Percentiles rank a stretch among this genome's conserved stretches.
Evolutionary conservation across 92 coral and sea anemone genomes (phyloP).

Genomic region (Actinernus sp.): DNA sequence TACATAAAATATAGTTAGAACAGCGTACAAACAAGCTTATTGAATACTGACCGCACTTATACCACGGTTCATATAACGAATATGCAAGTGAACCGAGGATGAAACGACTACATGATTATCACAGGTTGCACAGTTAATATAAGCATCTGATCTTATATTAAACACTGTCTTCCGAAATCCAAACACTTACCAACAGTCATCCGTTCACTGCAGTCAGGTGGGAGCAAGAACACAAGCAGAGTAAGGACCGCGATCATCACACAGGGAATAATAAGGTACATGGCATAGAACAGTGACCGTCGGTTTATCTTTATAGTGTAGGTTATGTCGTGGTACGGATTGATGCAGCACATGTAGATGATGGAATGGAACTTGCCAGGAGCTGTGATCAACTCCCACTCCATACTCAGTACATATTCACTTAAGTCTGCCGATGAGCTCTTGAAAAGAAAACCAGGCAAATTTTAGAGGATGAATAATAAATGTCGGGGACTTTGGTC

Average conservation of each 20-base stretch:
- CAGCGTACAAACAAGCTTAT: too few species aligned
- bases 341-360: slow-evolving; percentile 68
- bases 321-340: slow-evolving; percentile 87
- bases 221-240: slow-evolving; percentile 83
- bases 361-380: slow-evolving; percentile 65
- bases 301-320: slow-evolving; percentile 76
- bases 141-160: too few species aligned
- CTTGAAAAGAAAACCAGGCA: not conserved
- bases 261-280: slow-evolving; percentile 92
- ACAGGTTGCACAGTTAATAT: too few species aligned
- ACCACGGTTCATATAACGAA: too few species aligned
- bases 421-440: slow-evolving; percentile 68
- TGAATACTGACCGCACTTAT: too few species aligned
- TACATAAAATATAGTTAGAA: too few species aligned
- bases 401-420: slow-evolving; percentile 65
- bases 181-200: slow-evolving; percentile 97
- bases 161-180: too few species aligned
- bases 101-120: too few species aligned
- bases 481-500: not conserved
- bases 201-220: slow-evolving; percentile 95
- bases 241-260: slow-evolving; percentile 83
- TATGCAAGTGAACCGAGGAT: too few species aligned
- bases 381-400: slow-evolving; percentile 82
- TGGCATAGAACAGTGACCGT: slow-evolving; percentile 84
- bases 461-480: not conserved